Conservation (phyloP, 1,140 invertebrate species). For the Asobara japonica region DNA sequence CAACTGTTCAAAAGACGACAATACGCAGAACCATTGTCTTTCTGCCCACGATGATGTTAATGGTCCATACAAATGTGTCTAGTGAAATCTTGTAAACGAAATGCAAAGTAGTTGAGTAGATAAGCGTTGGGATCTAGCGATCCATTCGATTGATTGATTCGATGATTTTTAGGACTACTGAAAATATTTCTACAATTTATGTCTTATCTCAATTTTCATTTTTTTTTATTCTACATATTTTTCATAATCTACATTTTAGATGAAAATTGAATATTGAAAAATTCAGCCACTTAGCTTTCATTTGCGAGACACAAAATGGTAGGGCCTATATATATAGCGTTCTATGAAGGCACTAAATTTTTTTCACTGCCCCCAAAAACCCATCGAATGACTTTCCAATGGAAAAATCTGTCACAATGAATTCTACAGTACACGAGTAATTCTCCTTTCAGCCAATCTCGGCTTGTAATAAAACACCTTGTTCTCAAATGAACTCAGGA, state of each 20-base stretch:
- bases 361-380: background rate
- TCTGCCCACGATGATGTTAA: conserved; percentile 39
- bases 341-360: background rate
- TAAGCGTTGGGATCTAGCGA: background rate
- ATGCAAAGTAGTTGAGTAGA: background rate
- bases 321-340: no score
- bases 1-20: background rate
- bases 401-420: background rate
- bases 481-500: conserved; percentile 34
- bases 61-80: conserved; percentile 35
- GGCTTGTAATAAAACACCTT: conserved; percentile 40
- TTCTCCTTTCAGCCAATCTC: background rate
- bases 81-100: conserved; percentile 21
- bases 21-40: conserved; percentile 35
- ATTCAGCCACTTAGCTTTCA: background rate
- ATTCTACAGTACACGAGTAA: background rate
- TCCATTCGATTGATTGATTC: background rate
- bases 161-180: background rate
- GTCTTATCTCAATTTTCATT: no score
- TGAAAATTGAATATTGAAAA: background rate
- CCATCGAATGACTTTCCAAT: background rate
- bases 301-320: no score
- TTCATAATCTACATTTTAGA: no score
- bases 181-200: background rate
- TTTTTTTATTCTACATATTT: no score